These are phyloP conservation scores for Ceriagrion tenellum DNA, from an alignment of 2,888 invertebrate genomes.

Conservation along the genomic window DNA sequence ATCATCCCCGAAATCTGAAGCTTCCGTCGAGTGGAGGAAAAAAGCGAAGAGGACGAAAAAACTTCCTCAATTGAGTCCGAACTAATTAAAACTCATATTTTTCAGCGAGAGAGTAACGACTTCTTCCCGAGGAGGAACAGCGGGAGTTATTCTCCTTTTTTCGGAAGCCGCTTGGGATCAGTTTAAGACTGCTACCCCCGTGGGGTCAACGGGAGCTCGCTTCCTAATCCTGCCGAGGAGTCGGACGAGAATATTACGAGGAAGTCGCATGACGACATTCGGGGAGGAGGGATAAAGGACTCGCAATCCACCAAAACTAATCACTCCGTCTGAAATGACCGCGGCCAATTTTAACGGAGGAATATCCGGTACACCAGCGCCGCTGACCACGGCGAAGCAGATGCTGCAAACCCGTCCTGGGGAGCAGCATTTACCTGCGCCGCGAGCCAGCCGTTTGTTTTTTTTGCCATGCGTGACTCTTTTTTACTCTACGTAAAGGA, in stretches of 20 bases:
- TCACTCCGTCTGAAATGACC: slow-evolving; percentile 25
- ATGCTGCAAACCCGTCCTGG: slow-evolving; percentile 49
- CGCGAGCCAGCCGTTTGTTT: not conserved
- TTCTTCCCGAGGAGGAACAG: not conserved
- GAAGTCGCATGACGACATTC: not conserved
- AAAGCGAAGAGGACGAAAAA: not conserved
- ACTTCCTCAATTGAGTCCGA: not conserved
- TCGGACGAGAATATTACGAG: not conserved
- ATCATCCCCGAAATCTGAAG: too few species aligned
- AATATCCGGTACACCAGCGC: slow-evolving; percentile 25
- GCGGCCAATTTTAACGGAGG: slow-evolving; percentile 33
- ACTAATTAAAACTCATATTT: not conserved
- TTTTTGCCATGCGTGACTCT: not conserved
- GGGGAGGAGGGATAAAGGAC: not conserved
- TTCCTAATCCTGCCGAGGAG: not conserved
- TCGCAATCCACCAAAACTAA: not conserved
- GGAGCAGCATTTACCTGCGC: slow-evolving; percentile 10
- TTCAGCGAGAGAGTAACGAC: not conserved
- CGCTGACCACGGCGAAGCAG: slow-evolving; percentile 48
- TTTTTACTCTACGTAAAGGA: not conserved
- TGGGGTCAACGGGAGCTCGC: not conserved
- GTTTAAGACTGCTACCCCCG: not conserved
- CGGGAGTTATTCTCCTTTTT: not conserved
- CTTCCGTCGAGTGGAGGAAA: too few species aligned
- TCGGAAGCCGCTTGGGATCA: not conserved